Evolutionary conservation across 2,888 invertebrate genomes (phyloP).

Genomic region (Theretra japonica): DNA sequence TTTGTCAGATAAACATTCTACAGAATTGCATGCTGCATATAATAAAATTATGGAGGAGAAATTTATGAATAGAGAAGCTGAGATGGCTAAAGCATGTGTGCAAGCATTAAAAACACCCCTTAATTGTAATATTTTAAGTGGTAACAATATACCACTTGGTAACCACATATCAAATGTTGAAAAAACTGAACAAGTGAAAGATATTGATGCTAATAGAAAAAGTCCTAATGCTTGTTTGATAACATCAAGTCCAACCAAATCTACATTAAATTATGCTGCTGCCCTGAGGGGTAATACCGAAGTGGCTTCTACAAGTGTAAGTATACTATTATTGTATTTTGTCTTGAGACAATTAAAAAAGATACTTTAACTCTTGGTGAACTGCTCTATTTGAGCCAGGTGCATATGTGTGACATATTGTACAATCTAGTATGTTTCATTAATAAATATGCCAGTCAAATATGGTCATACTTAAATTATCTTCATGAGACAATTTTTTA

Average conservation of each 20-base stretch:
- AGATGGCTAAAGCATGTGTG: conserved; percentile 75
- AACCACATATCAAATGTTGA: conserved; percentile 56
- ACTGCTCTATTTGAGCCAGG: too few species aligned
- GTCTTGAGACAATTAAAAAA: too few species aligned
- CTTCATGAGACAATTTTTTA: too few species aligned
- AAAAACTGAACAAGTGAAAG: conserved; percentile 52
- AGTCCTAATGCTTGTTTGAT: conserved; percentile 60
- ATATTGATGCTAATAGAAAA: conserved; percentile 54
- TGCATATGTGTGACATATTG: too few species aligned
- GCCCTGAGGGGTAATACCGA: conserved; percentile 65
- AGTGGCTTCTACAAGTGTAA: conserved; percentile 70
- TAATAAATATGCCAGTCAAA: too few species aligned
- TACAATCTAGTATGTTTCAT: too few species aligned
- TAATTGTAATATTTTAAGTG: conserved; percentile 64
- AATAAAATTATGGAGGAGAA: conserved; percentile 65
- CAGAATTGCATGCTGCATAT: conserved; percentile 63
- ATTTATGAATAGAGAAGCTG: conserved; percentile 62
- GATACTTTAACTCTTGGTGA: too few species aligned
- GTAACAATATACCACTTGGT: conserved; percentile 58
- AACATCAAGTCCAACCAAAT: conserved; percentile 54
- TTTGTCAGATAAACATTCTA: conserved; percentile 69
- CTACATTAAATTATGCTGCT: conserved; percentile 70
- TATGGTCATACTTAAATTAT: too few species aligned
- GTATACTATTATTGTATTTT: conserved; percentile 40
- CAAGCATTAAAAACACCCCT: conserved; percentile 67